Conservation (phyloP, 2,797 vertebrate species). For the Champsocephalus gunnari region DNA sequence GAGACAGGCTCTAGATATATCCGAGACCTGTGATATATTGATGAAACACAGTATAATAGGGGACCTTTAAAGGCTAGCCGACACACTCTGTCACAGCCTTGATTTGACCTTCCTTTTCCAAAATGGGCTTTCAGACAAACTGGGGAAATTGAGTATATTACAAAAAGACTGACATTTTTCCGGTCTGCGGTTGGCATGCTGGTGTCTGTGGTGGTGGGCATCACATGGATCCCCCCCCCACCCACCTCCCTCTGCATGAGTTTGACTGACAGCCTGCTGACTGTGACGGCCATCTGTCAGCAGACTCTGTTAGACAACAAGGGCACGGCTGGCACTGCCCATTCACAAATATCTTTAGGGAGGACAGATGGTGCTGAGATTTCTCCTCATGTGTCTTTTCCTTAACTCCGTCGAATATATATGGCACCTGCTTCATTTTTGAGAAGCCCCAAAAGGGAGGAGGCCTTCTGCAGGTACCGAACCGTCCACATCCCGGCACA, state of each 20-base stretch:
- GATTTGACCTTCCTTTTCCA: too few species aligned
- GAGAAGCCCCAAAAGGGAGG: constrained; percentile 10
- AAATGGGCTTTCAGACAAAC: too few species aligned
- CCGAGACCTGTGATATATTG: too few species aligned
- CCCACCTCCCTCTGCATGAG: constrained; percentile 22
- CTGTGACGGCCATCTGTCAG: constrained; percentile 79
- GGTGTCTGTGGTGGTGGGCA: constrained; percentile 7
- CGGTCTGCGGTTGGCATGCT: background rate
- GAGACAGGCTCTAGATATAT: too few species aligned
- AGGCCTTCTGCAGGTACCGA: constrained; percentile 72
- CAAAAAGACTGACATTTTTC: too few species aligned
- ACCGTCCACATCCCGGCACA: constrained; percentile 56
- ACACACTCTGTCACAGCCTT: too few species aligned
- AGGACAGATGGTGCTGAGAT: constrained; percentile 75
- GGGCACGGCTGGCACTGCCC: constrained; percentile 55
- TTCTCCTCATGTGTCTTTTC: constrained; percentile 64
- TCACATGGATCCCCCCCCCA: background rate
- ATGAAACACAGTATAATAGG: too few species aligned
- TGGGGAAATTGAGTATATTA: too few species aligned
- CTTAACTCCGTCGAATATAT: constrained; percentile 18
- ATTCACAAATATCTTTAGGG: constrained; percentile 63
- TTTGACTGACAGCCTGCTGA: constrained; percentile 68
- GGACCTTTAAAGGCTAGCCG: too few species aligned
- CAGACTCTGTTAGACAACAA: constrained; percentile 67
- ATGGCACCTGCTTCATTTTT: background rate